Evolutionary conservation across 2,888 invertebrate genomes (phyloP), one percentile per base, ranked within the genome.

Genomic region (Synanthedon vespiformis): DNA sequence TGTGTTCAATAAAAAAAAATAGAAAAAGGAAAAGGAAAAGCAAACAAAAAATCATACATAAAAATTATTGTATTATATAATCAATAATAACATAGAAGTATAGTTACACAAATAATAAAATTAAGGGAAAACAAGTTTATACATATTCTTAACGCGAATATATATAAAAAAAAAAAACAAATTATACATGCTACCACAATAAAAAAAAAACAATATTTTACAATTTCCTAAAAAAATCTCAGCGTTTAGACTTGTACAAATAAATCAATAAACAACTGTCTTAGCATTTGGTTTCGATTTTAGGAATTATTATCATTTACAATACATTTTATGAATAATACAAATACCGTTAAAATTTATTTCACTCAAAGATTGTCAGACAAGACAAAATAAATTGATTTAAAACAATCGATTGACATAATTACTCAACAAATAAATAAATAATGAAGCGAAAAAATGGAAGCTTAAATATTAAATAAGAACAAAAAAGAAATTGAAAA

Each of bases 1-100:
- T 2, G 27, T 27, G 8, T 27, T 27, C 27, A 27, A 27, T 27
- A 27, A 27, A 34, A 34, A 34, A 34, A 22, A 22, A 22, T 22
- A 5, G 22, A 22, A 22, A 63, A 65, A 66, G 60, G 60, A 69
- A 70, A 68, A 63, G 66, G 67, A 68, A 72, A 74, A 63, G 63
- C 62, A 80, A 80, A 78, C 72, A 77, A 83, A 84, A 79, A 75
- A 76, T 70, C 80, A 82, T 87, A 87, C 86, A 86, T 87, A 86
- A 85, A 85, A 86, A 85, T 84, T 80, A 86, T 73, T 87, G 86
- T 86, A 87, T 85, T 87, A 83, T 87, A 86, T 86, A 74, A 80
- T 85, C 84, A 82, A 86, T 86, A 86, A 86, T 86, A 86, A 86
- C 86, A 86, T 86, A 86, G 34, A 75, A 73, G 80, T 82, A 83